These are phyloP conservation scores for Xyrauchen texanus DNA, from an alignment of 2,113 vertebrate genomes.

Conservation along the genomic window DNA sequence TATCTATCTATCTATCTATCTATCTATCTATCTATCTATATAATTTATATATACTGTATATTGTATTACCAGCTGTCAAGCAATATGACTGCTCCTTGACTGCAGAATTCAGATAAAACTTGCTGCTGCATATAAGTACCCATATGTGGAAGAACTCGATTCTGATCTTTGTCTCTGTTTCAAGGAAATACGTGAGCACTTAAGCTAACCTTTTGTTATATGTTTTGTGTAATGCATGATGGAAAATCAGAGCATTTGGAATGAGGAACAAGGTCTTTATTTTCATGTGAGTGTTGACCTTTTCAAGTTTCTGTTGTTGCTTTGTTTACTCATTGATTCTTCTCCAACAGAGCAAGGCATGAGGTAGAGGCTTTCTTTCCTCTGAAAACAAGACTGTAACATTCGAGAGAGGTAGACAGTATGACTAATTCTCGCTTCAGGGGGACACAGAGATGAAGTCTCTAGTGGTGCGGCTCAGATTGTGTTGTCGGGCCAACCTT, in stretches of 20 bases:
- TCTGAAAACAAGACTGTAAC: conserved; percentile 36
- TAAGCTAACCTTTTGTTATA: conserved; percentile 42
- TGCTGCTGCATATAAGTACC: background rate
- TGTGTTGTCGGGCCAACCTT: conserved; percentile 13
- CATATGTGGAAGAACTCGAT: background rate
- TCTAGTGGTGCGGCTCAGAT: background rate
- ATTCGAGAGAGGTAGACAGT: conserved; percentile 40
- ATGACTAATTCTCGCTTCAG: conserved; percentile 47
- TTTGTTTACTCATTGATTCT: conserved; percentile 49
- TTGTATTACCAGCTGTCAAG: too few species aligned
- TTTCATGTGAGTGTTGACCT: conserved; percentile 45
- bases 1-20: too few species aligned
- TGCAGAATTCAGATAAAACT: background rate
- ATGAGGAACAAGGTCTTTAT: conserved; percentile 8
- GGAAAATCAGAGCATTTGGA: conserved; percentile 33
- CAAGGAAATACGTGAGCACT: background rate
- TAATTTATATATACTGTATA: too few species aligned
- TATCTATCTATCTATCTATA: too few species aligned
- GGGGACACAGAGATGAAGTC: conserved; percentile 6
- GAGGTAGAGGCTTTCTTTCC: conserved; percentile 14
- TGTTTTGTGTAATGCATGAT: conserved; percentile 39
- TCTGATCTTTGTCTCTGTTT: conserved; percentile 13
- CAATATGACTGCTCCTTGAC: background rate
- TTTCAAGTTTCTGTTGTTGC: conserved; percentile 42
- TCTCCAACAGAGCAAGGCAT: background rate